These are phyloP conservation scores for Cebidichthys violaceus DNA, from an alignment of 2,113 vertebrate genomes.

Conservation along the genomic window DNA sequence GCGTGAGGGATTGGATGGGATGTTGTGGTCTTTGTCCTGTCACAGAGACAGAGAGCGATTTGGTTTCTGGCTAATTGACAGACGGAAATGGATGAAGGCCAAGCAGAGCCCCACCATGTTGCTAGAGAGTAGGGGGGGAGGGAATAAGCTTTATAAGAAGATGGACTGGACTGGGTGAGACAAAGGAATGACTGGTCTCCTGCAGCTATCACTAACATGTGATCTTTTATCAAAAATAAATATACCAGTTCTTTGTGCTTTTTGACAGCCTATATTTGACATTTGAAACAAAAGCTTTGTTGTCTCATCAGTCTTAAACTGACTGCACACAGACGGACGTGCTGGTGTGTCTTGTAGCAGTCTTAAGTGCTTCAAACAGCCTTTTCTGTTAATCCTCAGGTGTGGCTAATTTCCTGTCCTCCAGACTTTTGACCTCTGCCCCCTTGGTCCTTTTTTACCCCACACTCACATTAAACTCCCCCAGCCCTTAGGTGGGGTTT, in stretches of 20 bases:
- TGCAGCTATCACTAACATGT: background rate
- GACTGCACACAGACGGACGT: background rate
- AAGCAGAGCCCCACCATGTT: slow-evolving; percentile 14
- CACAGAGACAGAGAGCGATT: slow-evolving; percentile 52
- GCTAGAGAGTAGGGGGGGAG: slow-evolving; percentile 29
- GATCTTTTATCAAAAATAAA: background rate
- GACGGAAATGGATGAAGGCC: slow-evolving; percentile 61
- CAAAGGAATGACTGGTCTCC: slow-evolving; percentile 3
- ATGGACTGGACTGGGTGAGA: slow-evolving; percentile 23
- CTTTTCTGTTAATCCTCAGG: slow-evolving; percentile 67
- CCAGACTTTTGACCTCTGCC: slow-evolving; percentile 66
- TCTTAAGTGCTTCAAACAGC: slow-evolving; percentile 30
- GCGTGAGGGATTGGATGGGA: slow-evolving; percentile 1
- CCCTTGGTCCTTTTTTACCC: slow-evolving; percentile 34
- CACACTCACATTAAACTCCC: slow-evolving; percentile 21
- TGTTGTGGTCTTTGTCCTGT: slow-evolving; percentile 62
- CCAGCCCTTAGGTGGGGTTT: slow-evolving; percentile 46
- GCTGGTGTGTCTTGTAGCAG: background rate
- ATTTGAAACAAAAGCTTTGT: background rate
- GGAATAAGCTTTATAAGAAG: slow-evolving; percentile 27
- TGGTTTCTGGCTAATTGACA: slow-evolving; percentile 49
- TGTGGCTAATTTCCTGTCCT: slow-evolving; percentile 76
- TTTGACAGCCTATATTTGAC: background rate
- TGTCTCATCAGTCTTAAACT: background rate
- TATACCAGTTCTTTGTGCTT: background rate